Percentiles rank a stretch among this genome's conserved stretches.
These are phyloP conservation scores for Trichopoda pennipes DNA, from an alignment of 2,888 invertebrate genomes.

Conservation along the genomic window DNA sequence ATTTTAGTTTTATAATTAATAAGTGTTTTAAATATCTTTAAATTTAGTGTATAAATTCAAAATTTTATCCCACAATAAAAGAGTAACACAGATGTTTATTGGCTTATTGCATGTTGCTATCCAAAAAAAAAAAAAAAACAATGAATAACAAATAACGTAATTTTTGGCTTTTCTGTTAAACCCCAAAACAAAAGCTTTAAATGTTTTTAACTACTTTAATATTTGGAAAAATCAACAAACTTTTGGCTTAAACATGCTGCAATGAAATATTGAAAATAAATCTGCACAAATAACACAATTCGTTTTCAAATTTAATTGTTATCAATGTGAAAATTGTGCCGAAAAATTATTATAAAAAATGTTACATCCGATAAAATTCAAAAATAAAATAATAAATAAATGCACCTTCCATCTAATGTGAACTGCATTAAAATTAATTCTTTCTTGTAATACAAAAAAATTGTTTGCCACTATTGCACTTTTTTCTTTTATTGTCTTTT, in stretches of 20 bases:
- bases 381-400: neutral
- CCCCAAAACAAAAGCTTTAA: conserved; percentile 35
- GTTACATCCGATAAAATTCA: too few relatives aligned
- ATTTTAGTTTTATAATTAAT: neutral
- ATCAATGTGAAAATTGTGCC: conserved; percentile 8
- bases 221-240: neutral
- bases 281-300: neutral
- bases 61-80: neutral
- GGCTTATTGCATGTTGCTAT: conserved; percentile 41
- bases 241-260: neutral
- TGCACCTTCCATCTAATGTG: conserved; percentile 5
- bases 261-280: too few relatives aligned
- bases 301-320: conserved; percentile 21
- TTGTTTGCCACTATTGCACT: conserved; percentile 14
- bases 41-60: conserved; percentile 11
- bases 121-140: neutral
- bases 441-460: conserved; percentile 31
- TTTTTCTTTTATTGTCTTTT: neutral
- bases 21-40: neutral
- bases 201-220: conserved; percentile 21
- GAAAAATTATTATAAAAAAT: neutral
- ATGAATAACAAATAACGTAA: too few relatives aligned
- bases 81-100: conserved; percentile 11
- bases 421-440: conserved; percentile 4
- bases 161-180: conserved; percentile 21